phyloP scores from a whole-genome alignment of 2,888 invertebrate species.

The Philhelius pedissequus region DNA sequence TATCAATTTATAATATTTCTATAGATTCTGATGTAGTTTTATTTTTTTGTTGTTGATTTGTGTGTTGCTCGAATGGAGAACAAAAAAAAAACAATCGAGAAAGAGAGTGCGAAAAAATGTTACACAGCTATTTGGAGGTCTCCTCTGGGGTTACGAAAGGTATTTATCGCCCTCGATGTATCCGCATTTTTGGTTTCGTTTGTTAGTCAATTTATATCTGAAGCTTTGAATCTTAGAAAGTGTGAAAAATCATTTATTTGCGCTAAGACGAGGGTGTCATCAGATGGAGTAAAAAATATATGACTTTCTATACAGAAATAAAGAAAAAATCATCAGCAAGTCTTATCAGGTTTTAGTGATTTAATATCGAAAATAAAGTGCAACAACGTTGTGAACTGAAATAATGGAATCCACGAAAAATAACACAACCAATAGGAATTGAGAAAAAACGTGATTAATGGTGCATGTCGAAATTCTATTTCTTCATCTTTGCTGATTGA shows the following conservation, averaged over 20 bases:
- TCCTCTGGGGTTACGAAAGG: constrained; percentile 58
- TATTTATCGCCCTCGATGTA: constrained; percentile 49
- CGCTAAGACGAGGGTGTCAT: neutral
- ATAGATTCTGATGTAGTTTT: neutral
- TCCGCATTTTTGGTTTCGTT: constrained; percentile 29
- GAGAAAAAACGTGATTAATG: neutral
- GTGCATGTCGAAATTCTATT: too few species aligned
- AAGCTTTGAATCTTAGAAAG: constrained; percentile 52
- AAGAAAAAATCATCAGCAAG: neutral
- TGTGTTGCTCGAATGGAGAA: neutral
- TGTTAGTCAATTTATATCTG: constrained; percentile 25
- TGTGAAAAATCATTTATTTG: constrained; percentile 50
- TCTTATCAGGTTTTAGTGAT: neutral
- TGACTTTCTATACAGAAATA: neutral
- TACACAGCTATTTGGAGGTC: constrained; percentile 32
- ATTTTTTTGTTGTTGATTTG: neutral
- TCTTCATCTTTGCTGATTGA: too few species aligned
- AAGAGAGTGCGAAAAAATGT: neutral
- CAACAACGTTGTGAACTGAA: neutral
- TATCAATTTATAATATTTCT: constrained; percentile 58
- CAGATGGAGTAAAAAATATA: neutral
- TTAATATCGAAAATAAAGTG: neutral
- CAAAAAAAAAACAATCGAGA: neutral
- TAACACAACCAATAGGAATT: neutral
- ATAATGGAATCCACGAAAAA: neutral